Evolutionary conservation across 1,140 invertebrate genomes (phyloP).

Genomic region (Choristoneura fumiferana): DNA sequence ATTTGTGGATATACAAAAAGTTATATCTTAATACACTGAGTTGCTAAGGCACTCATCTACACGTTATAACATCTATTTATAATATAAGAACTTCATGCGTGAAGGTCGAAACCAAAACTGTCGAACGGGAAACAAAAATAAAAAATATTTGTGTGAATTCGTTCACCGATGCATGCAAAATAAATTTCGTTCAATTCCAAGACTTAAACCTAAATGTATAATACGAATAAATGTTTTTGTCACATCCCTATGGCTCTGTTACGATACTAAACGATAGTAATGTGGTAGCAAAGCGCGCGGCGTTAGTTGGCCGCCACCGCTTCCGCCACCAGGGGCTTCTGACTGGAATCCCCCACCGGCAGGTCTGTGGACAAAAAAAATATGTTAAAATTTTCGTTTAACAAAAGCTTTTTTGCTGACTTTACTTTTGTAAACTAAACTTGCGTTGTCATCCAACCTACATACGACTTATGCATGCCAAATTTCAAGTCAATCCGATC

Average conservation of each 20-base stretch:
- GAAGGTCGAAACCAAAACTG: conserved; percentile 46
- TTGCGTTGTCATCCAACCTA: no score
- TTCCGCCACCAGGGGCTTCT: conserved; percentile 27
- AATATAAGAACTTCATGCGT: conserved; percentile 55
- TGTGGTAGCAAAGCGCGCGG: no score
- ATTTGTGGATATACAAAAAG: conserved; percentile 40
- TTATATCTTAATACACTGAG: conserved; percentile 65
- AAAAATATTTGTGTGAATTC: conserved; percentile 49
- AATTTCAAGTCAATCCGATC: no score
- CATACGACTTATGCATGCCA: no score
- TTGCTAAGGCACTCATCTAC: conserved; percentile 76
- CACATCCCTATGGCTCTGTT: conserved; percentile 60
- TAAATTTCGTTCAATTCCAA: conserved; percentile 68
- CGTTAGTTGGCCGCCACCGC: conserved; percentile 55
- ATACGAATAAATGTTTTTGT: conserved; percentile 72
- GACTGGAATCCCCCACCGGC: conserved; percentile 43
- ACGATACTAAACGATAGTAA: conserved; percentile 42
- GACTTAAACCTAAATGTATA: conserved; percentile 70
- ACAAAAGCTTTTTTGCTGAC: no score
- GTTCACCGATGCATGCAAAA: conserved; percentile 67
- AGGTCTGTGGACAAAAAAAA: conserved; percentile 48
- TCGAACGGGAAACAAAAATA: conserved; percentile 29
- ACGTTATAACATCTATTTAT: conserved; percentile 58
- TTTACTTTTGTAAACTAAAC: no score
- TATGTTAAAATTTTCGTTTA: no score